Conservation (phyloP, 2,888 invertebrate genomes). For the Apeira syringaria region DNA sequence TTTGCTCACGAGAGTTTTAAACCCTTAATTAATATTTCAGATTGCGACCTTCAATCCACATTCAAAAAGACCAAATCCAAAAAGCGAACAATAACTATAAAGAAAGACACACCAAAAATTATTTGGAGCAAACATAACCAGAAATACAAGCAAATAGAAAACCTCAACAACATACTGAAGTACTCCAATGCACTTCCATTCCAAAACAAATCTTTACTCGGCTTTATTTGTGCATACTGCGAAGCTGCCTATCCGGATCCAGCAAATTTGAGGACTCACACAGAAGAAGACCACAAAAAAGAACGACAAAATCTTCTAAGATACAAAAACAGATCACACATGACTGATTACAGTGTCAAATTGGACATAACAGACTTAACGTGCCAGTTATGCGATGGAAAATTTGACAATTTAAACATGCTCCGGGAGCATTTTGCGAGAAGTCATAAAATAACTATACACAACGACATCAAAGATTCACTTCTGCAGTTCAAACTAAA, state of each 20-base stretch:
- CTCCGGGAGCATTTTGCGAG: conserved; percentile 56
- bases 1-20: no score
- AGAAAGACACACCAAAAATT: conserved; percentile 24
- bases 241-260: conserved; percentile 58
- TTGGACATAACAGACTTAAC: conserved; percentile 67
- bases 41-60: conserved; percentile 3
- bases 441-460: conserved; percentile 54
- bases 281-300: conserved; percentile 45
- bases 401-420: conserved; percentile 48
- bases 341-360: conserved; percentile 60
- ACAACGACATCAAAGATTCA: conserved; percentile 62
- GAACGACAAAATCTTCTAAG: conserved; percentile 39
- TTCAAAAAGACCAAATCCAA: conserved; percentile 44
- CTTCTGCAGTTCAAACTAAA: conserved; percentile 64
- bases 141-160: conserved; percentile 54
- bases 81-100: conserved; percentile 34
- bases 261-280: conserved; percentile 53
- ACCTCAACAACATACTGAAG: conserved; percentile 55
- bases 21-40: no score
- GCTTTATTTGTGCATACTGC: conserved; percentile 65
- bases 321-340: conserved; percentile 54
- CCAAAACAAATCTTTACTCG: conserved; percentile 57
- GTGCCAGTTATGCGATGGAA: conserved; percentile 53
- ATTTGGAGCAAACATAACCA: conserved; percentile 10
- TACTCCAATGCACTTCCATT: conserved; percentile 65